phyloP scores from a whole-genome alignment of 2,113 vertebrate species.

The Sylvicapra grimmia region DNA sequence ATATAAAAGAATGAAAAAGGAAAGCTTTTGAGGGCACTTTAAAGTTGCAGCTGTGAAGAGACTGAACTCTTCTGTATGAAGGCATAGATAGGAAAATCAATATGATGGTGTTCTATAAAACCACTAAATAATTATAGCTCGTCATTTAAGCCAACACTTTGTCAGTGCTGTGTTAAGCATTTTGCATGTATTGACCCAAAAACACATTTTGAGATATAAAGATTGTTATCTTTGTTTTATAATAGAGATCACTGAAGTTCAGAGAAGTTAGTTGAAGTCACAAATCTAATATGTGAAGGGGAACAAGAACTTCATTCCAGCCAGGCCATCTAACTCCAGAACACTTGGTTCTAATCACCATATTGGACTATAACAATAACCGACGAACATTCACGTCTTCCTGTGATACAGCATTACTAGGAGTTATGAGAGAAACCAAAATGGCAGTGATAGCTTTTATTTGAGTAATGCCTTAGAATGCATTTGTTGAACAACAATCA shows the following conservation, averaged over 20 bases:
- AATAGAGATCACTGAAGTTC: neutral
- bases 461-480: neutral
- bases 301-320: neutral
- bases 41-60: neutral
- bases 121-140: neutral
- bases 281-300: neutral
- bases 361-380: neutral
- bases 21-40: neutral
- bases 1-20: neutral
- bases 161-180: neutral
- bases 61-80: neutral
- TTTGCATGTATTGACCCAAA: neutral
- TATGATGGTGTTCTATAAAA: neutral
- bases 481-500: neutral
- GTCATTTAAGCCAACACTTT: neutral
- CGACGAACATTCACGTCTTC: neutral
- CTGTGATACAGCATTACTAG: neutral
- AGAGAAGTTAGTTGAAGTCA: conserved; percentile 17
- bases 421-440: neutral
- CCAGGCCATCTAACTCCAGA: neutral
- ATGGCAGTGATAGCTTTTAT: neutral
- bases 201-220: neutral
- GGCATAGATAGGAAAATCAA: neutral
- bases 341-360: neutral
- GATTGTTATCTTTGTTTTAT: neutral